phyloP scores from a whole-genome alignment of 2,888 invertebrate species.

The Oscheius onirici region DNA sequence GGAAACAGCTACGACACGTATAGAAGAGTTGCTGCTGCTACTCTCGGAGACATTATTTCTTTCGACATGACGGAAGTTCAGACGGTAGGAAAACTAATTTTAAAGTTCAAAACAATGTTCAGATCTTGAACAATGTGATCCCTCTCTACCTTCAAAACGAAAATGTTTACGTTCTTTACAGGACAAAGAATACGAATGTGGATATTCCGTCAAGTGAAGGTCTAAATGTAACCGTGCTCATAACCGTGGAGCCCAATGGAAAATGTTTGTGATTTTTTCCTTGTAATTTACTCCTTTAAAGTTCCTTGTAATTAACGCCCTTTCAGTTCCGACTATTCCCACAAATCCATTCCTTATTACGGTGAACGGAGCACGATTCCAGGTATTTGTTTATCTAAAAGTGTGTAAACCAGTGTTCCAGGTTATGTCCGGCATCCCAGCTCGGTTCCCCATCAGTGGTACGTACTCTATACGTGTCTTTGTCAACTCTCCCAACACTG shows the following conservation, averaged over 20 bases:
- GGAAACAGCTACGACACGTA: constrained; percentile 42
- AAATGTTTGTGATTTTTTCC: not conserved
- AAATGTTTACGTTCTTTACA: not conserved
- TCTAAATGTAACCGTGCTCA: not conserved
- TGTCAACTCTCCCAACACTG: constrained; percentile 2
- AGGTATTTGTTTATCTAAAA: not conserved
- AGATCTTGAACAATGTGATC: not conserved
- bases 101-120: not conserved
- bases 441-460: not conserved
- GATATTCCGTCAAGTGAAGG: constrained; percentile 1
- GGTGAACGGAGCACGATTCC: not conserved
- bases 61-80: constrained; percentile 38
- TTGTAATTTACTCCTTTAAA: not conserved
- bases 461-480: not conserved
- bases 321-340: constrained; percentile 8
- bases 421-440: not conserved
- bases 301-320: no score
- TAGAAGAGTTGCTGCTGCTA: constrained; percentile 40
- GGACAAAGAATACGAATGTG: not conserved
- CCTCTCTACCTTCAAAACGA: constrained; percentile 19
- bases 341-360: not conserved
- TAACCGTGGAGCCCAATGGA: constrained; percentile 20
- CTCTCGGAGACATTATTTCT: constrained; percentile 43
- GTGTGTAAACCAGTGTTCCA: not conserved
- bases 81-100: not conserved